Percentiles rank a stretch among this genome's conserved stretches.
Conservation (phyloP, 2,888 invertebrate species). For the Ptilodon capucinus region DNA sequence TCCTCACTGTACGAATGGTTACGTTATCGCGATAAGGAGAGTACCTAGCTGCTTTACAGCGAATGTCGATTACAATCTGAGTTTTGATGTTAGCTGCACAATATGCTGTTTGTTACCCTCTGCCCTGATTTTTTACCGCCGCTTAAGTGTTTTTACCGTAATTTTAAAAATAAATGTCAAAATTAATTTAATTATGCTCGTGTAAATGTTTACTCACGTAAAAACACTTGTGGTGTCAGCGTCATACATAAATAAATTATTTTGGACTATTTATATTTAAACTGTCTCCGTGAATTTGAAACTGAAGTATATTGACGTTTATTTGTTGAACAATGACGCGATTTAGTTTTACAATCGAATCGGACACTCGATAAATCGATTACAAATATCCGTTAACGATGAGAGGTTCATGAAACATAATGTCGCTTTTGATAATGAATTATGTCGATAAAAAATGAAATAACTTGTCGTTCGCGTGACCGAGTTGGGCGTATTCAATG, state of each 20-base stretch:
- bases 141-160: too few species aligned
- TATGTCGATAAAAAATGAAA: neutral
- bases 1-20: constrained; percentile 51
- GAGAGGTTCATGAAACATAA: neutral
- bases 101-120: neutral
- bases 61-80: constrained; percentile 30
- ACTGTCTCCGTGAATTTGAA: neutral
- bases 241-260: neutral
- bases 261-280: neutral
- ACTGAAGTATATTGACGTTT: too few species aligned
- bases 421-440: neutral
- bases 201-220: neutral
- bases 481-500: neutral
- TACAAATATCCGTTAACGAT: neutral
- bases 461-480: neutral
- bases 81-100: neutral
- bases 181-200: neutral
- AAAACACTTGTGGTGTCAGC: neutral
- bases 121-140: neutral
- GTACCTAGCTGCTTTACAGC: constrained; percentile 23
- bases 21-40: constrained; percentile 46
- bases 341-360: neutral
- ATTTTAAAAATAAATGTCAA: neutral
- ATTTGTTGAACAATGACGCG: too few species aligned
- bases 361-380: neutral